Percentiles rank a stretch among this genome's conserved stretches.
phyloP scores from a whole-genome alignment of 2,113 vertebrate species.

The Prunella himalayana region DNA sequence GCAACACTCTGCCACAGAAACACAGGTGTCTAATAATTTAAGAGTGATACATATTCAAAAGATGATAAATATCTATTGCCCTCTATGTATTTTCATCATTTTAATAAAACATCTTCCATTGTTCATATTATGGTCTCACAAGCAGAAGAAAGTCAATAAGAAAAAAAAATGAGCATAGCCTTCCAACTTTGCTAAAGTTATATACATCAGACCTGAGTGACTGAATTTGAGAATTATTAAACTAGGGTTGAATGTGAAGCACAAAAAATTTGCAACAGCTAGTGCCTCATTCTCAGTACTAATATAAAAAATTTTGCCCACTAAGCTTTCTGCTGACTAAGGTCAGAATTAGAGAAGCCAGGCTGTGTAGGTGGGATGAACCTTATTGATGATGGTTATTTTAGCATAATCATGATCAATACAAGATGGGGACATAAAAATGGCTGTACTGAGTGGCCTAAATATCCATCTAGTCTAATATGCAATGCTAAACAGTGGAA shows the following conservation, averaged over 20 bases:
- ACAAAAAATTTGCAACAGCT: background rate
- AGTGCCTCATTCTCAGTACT: background rate
- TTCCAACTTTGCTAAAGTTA: background rate
- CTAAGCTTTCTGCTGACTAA: background rate
- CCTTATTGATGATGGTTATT: background rate
- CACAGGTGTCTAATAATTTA: background rate
- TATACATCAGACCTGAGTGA: background rate
- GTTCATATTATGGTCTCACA: background rate
- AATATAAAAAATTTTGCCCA: background rate
- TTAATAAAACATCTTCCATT: background rate
- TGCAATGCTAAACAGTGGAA: background rate
- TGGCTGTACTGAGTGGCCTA: background rate
- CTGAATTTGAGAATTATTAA: background rate
- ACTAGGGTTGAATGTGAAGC: background rate
- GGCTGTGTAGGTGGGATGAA: background rate
- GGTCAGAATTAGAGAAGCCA: background rate
- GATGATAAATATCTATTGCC: background rate
- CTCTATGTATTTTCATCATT: background rate
- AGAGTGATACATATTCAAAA: background rate
- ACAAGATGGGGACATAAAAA: background rate
- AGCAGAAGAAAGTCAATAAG: background rate
- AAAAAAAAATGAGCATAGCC: background rate
- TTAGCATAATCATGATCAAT: background rate
- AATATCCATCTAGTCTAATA: background rate
- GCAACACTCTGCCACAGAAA: background rate